Percentiles rank a stretch among this genome's conserved stretches.
Evolutionary conservation across 2,113 vertebrate species (phyloP).

Genomic region (Nymphicus hollandicus): DNA sequence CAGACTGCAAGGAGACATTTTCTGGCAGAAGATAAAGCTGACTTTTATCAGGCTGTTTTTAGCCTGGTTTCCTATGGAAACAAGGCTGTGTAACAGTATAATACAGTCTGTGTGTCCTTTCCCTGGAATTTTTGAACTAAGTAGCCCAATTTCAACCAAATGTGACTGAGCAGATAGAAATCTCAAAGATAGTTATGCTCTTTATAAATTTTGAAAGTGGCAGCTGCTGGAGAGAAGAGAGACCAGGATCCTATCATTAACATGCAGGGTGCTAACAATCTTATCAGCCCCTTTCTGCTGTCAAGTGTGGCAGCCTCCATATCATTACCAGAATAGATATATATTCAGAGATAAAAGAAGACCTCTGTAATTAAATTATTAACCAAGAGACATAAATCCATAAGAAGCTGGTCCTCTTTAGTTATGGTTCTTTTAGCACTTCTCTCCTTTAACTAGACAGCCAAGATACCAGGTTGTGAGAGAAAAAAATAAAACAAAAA

Average conservation of each 20-base stretch:
- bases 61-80: constrained; percentile 33
- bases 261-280: constrained; percentile 28
- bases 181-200: not conserved
- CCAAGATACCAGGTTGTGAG: not conserved
- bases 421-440: not conserved
- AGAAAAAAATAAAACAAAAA: not conserved
- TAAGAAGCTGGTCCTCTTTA: not conserved
- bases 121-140: constrained; percentile 12
- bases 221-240: not conserved
- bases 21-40: not conserved
- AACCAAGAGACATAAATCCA: not conserved
- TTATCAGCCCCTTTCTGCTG: constrained; percentile 35
- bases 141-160: not conserved
- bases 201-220: not conserved
- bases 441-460: not conserved
- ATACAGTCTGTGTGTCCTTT: not conserved
- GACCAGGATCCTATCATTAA: constrained; percentile 9
- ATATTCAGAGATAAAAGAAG: constrained; percentile 49
- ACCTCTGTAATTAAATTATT: constrained; percentile 35
- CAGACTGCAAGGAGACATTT: not conserved
- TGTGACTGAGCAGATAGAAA: not conserved
- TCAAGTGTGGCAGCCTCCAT: constrained; percentile 22
- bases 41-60: constrained; percentile 5
- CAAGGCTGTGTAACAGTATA: not conserved
- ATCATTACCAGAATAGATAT: not conserved